Evolutionary conservation across 1,140 invertebrate species (phyloP), one percentile per base, ranked within the genome.

Genomic region (Daktulosphaira vitifoliae): DNA sequence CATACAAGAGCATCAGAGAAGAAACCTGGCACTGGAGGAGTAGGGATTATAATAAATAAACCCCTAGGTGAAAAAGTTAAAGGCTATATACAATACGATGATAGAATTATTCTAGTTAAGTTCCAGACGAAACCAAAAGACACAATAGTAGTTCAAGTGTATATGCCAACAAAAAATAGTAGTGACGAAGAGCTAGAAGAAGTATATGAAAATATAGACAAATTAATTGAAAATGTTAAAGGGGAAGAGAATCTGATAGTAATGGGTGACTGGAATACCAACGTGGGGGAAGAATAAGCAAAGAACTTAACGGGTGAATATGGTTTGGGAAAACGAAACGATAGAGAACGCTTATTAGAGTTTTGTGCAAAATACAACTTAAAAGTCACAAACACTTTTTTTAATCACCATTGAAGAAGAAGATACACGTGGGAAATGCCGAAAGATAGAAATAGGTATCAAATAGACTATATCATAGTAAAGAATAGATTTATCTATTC

Each of bases 231-330:
- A n/a, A n/a, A n/a, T n/a, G n/a, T n/a, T n/a, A n/a, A n/a, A n/a
- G n/a, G n/a, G n/a, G n/a, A n/a, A n/a, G n/a, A n/a, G n/a, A n/a
- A n/a, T n/a, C n/a, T n/a, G n/a, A n/a, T 67, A 25, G 51, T 65
- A 16, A 64, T 65, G 54, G 48, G 52, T 33, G 66, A 67, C 38
- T 67, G 59, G 59, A 67, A 67, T 26, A 48, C 56, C 39, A 16
- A 51, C 6, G 48, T 67, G 2, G 66, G 59, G 49, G 46, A 65
- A 26, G 22, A n/a, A 52, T 26, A 50, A 44, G 56, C 18, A 16
- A 48, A 42, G 13, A 51, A 67, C 11, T 3, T 46, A 20, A 23
- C 51, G 42, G 66, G 59, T 3, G 20, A 38, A 6, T 65, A 52
- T 48, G 48, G 66, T 2, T 50, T 59, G 16, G 59, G 66, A 65